Percentiles rank a stretch among this genome's conserved stretches.
These are phyloP conservation scores for Autographa gamma DNA, from an alignment of 2,888 invertebrate species.

Conservation along the genomic window DNA sequence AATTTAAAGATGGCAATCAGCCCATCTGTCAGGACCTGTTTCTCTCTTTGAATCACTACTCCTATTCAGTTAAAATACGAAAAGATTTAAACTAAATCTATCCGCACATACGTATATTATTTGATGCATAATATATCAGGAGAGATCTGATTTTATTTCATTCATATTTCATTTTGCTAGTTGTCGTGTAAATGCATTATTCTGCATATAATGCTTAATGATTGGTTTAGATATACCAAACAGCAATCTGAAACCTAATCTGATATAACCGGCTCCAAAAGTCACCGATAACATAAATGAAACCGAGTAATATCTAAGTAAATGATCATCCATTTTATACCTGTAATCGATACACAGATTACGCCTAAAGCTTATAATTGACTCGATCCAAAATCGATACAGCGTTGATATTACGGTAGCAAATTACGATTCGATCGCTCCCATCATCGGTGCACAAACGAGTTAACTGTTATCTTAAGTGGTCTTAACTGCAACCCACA, in stretches of 20 bases:
- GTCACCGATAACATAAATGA: background rate
- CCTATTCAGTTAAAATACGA: slow-evolving; percentile 1
- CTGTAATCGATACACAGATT: slow-evolving; percentile 38
- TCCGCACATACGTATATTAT: too few species aligned
- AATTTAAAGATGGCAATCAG: slow-evolving; percentile 41
- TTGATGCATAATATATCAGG: too few species aligned
- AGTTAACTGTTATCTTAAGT: slow-evolving; percentile 58
- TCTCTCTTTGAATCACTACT: slow-evolving; percentile 3
- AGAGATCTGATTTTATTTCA: too few species aligned
- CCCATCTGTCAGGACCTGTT: slow-evolving; percentile 20
- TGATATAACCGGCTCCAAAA: background rate
- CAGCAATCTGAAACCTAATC: background rate
- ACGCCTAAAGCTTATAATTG: slow-evolving; percentile 46
- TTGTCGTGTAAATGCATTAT: background rate
- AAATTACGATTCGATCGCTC: slow-evolving; percentile 58
- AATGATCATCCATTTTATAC: slow-evolving; percentile 17
- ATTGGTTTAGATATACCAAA: background rate
- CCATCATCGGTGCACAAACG: slow-evolving; percentile 48
- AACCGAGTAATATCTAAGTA: background rate
- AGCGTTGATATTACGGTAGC: slow-evolving; percentile 61
- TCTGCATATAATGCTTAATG: background rate
- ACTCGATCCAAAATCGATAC: slow-evolving; percentile 44
- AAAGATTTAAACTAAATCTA: too few species aligned
- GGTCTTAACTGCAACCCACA: slow-evolving; percentile 39
- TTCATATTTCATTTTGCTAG: background rate